These are phyloP conservation scores for Pseudomyrmex concolor DNA, from an alignment of 1,140 invertebrate genomes.

Conservation along the genomic window DNA sequence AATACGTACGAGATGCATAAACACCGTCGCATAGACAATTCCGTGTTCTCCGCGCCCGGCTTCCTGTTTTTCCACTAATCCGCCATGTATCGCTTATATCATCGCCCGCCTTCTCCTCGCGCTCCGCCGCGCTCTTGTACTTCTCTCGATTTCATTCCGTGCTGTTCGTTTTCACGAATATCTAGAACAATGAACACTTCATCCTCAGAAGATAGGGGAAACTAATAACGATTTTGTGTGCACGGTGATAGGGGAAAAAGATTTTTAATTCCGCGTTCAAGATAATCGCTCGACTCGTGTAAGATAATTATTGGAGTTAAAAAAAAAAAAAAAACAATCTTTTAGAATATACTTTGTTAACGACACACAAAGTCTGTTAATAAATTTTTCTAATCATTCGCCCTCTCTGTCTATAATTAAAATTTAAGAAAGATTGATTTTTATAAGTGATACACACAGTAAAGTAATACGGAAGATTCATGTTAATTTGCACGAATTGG, in stretches of 20 bases:
- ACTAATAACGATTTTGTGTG: conserved; percentile 27
- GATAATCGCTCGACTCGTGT: background rate
- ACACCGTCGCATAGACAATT: conserved; percentile 48
- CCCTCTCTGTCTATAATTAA: too few relatives aligned
- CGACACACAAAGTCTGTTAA: background rate
- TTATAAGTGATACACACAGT: background rate
- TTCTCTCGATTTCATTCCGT: conserved; percentile 36
- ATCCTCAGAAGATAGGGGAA: background rate
- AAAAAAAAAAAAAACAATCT: background rate
- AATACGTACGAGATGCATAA: conserved; percentile 49
- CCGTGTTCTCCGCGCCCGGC: conserved; percentile 13
- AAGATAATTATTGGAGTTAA: background rate
- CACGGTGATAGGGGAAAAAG: background rate
- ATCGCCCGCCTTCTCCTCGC: background rate
- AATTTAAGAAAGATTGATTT: background rate
- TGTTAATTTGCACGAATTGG: background rate
- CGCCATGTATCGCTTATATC: conserved; percentile 26
- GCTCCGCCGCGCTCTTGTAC: background rate
- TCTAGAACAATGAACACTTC: conserved; percentile 16
- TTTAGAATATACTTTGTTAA: background rate
- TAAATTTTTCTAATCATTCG: background rate
- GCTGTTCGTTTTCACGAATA: conserved; percentile 34
- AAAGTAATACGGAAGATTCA: background rate
- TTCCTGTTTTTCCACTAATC: conserved; percentile 53
- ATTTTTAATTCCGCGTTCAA: conserved; percentile 11